Evolutionary conservation across 2,797 vertebrate genomes (phyloP), one percentile per base, ranked within the genome.

Genomic region (Poeciliopsis turneri): DNA sequence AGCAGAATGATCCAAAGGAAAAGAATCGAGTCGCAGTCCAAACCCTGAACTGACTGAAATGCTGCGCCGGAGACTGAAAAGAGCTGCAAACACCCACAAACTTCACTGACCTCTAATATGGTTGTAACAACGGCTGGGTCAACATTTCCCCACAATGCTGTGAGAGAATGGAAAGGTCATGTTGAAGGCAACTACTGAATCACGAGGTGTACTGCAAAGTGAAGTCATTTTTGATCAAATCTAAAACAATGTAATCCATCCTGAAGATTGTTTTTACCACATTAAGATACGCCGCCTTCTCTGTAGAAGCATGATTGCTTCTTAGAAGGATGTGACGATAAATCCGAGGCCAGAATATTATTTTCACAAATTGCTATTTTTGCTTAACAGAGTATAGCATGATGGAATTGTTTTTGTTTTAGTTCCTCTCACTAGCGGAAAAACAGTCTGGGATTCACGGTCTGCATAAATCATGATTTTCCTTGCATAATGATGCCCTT

Each of bases 401-500:
- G n/a, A 6, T 28, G 33, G 20, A 23, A 20, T 20, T 66, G 15
- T 39, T 36, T 23, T 64, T 39, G 33, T 23, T 39, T 23, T 39
- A 23, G 18, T 39, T 66, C 16, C 16, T 36, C 36, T 66, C 36
- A 66, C 61, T 36, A 1, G 30, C 10, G 1, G 36, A 66, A 53
- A 66, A 66, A 23, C 61, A 66, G 61, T 66, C 18, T 39, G 61
- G 36, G 30, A 39, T 66, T 66, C 39, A 39, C 11, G 39, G 33
- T 66, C 7, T 64, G 18, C 30, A 33, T 64, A 36, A 64, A 64
- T 66, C 61, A 66, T 66, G 16, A 20, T 66, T 66, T 66, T 20
- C 61, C 33, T 66, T 66, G 61, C 61, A 66, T 66, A 66, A 36
- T 23, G 61, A 39, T 39, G 61, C 61, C 33, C 61, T 66, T 39